Evolutionary conservation across 2,113 vertebrate genomes (phyloP).

Genomic region (Cyphomyrus discorhynchus): DNA sequence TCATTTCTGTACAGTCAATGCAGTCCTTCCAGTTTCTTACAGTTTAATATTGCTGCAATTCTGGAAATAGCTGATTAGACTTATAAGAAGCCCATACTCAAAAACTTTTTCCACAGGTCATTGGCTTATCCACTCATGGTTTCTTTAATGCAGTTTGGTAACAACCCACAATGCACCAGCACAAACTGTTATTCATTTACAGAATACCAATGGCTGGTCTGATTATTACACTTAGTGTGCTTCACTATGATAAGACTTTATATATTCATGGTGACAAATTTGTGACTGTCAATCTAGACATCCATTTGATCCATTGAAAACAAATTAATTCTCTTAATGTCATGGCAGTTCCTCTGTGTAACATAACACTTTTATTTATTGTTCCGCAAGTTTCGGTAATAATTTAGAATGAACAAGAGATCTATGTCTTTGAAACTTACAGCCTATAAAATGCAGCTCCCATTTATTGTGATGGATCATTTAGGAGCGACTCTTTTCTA

Average conservation of each 20-base stretch:
- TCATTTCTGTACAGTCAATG: neutral
- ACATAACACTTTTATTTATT: neutral
- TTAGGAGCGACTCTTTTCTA: conserved; percentile 21
- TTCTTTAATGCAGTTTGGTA: neutral
- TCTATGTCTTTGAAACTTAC: conserved; percentile 9
- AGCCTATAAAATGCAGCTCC: conserved; percentile 20
- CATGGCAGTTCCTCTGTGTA: neutral
- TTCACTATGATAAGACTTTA: neutral
- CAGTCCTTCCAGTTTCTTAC: neutral
- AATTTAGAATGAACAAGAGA: conserved; percentile 3
- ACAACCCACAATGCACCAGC: neutral
- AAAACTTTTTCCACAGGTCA: neutral
- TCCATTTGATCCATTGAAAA: neutral
- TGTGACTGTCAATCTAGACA: neutral
- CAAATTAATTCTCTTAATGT: conserved; percentile 5
- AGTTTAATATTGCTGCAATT: neutral
- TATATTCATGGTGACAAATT: neutral
- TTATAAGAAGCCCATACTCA: neutral
- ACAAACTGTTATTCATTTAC: neutral
- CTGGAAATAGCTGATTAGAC: neutral
- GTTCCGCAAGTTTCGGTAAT: neutral
- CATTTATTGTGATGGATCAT: conserved; percentile 23
- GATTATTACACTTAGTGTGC: conserved; percentile 1
- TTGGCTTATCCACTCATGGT: neutral
- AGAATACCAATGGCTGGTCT: neutral